phyloP scores from a whole-genome alignment of 2,113 vertebrate species.

The Cariama cristata region DNA sequence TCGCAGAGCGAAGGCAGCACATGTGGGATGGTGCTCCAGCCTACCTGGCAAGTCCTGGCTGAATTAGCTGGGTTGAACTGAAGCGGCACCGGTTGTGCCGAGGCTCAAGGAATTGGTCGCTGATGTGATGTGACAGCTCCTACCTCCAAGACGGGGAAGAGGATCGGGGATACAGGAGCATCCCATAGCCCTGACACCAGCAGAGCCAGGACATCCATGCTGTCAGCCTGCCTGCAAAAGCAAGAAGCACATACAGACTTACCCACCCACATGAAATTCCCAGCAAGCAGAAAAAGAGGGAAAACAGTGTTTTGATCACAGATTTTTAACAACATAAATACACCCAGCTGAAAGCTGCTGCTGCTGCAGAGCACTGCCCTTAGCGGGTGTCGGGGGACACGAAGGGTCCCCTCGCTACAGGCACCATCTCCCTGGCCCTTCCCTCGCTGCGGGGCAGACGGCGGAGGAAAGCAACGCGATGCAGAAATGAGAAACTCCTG shows the following conservation, averaged over 20 bases:
- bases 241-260: rapidly evolving
- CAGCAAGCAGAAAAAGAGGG: neutral
- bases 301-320: neutral
- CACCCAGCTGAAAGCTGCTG: rapidly evolving
- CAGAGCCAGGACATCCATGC: rapidly evolving
- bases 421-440: rapidly evolving
- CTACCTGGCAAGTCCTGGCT: neutral
- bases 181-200: rapidly evolving
- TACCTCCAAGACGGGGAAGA: rapidly evolving
- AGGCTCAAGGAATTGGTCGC: rapidly evolving
- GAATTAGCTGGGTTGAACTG: neutral
- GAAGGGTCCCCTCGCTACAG: rapidly evolving
- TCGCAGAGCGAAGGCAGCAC: rapidly evolving
- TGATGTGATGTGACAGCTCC: rapidly evolving
- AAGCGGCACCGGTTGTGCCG: rapidly evolving
- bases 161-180: neutral
- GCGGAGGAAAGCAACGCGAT: rapidly evolving
- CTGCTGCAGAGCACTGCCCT: rapidly evolving
- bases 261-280: rapidly evolving
- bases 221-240: neutral
- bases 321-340: neutral
- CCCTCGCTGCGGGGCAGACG: rapidly evolving
- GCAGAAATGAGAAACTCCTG: neutral
- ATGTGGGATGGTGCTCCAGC: neutral
- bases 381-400: rapidly evolving